Evolutionary conservation across 2,113 vertebrate species (phyloP), one percentile per base, ranked within the genome.

Genomic region (Lepus americanus): DNA sequence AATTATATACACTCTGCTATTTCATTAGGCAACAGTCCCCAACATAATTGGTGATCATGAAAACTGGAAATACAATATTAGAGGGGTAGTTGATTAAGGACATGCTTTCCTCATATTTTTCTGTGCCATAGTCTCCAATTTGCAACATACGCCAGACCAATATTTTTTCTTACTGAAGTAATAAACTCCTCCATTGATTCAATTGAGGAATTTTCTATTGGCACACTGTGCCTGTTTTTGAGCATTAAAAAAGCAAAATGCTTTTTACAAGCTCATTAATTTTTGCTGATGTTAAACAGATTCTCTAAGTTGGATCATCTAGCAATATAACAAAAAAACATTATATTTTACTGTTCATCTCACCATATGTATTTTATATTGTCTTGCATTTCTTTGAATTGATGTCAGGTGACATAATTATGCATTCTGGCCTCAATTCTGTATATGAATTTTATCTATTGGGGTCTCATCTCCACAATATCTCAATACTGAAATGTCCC

Each of bases 51-150:
- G 1, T 51, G 23, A 73, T 90, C 61, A 76, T 55, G 23, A 0
- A 67, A 93, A 53, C 44, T 81, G 53, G 81, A 86, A 94, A 85
- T n/a, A 55, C 49, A 94, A 85, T 79, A 29, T 9, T 39, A 94
- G 73, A 84, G 73, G 81, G 20, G 44, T 8, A 7, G 9, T 44
- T 44, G 59, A 61, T 70, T 66, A 25, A 87, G 36, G n/a, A 51
- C 33, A 22, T 31, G 33, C 39, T 55, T 83, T 67, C 53, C 5
- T 17, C 6, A 22, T 22, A 36, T 44, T 79, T 10, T 44, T 49
- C 64, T 64, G n/a, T 72, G 31, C 49, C n/a, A 9, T 36, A 39
- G 89, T 66, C 17, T 90, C 23, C 73, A 73, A 49, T 74, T 94
- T 94, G 7, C 12, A 70, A 31, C 55, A 94, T 90, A 89, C 81